Evolutionary conservation across 2,888 invertebrate genomes (phyloP).

Genomic region (Plagodis pulveraria): DNA sequence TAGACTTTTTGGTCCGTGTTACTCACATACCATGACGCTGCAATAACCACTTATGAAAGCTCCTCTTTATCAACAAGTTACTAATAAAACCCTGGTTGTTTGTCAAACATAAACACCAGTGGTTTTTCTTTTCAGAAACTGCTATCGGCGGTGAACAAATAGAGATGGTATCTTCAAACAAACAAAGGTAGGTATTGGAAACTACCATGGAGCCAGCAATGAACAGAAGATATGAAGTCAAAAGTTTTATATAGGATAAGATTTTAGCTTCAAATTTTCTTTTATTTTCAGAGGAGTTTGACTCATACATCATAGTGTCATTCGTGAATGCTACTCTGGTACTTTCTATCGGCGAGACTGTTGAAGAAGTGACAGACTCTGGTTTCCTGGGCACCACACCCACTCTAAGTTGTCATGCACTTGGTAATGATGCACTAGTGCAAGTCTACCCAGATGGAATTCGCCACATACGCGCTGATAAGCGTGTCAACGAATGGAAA

Average conservation of each 20-base stretch:
- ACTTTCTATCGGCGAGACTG: constrained; percentile 99
- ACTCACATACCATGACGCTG: constrained; percentile 79
- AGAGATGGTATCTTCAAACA: constrained; percentile 68
- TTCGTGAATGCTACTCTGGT: constrained; percentile 99
- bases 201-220: constrained; percentile 58
- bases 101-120: constrained; percentile 95
- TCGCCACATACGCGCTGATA: constrained; percentile 98
- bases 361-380: constrained; percentile 99
- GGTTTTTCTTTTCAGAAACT: constrained; percentile 93
- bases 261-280: constrained; percentile 67
- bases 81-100: constrained; percentile 86
- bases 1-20: constrained; percentile 83
- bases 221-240: constrained; percentile 50
- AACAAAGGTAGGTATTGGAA: constrained; percentile 75
- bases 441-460: constrained; percentile 99
- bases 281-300: constrained; percentile 96
- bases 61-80: constrained; percentile 81
- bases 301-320: constrained; percentile 99
- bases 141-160: constrained; percentile 75
- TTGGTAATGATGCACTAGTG: constrained; percentile 98
- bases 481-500: constrained; percentile 99
- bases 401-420: constrained; percentile 98
- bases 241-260: constrained; percentile 29
- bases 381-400: constrained; percentile 99
- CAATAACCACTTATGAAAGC: constrained; percentile 80